Evolutionary conservation across 2,113 vertebrate species (phyloP).

Genomic region (Bubo scandiacus): DNA sequence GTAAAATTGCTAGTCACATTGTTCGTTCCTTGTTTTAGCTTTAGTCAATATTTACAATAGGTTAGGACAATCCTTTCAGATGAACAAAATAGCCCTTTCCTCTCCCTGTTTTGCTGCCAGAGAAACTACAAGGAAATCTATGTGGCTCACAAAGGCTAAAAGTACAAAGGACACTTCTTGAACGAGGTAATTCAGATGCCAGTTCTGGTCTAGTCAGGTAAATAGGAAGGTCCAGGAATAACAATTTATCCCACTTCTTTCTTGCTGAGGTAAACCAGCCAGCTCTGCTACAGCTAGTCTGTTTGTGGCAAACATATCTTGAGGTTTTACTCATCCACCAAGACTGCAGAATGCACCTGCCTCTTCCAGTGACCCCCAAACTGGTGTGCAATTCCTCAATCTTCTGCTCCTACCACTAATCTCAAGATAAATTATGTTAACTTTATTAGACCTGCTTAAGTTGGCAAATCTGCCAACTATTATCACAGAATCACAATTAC

Average conservation of each 20-base stretch:
- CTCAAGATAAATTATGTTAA: background rate
- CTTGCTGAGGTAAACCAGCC: background rate
- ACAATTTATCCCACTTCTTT: background rate
- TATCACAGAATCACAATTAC: background rate
- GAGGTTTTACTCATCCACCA: background rate
- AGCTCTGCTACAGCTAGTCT: background rate
- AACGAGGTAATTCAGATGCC: background rate
- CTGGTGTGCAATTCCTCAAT: background rate
- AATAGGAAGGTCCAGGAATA: background rate
- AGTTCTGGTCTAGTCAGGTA: background rate
- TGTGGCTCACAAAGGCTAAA: accelerated
- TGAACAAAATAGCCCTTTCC: background rate
- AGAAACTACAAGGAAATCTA: background rate
- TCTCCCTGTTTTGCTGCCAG: background rate
- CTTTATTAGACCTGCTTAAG: background rate
- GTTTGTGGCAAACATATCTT: background rate
- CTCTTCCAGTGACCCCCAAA: background rate
- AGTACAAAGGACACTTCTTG: background rate
- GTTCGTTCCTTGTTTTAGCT: background rate
- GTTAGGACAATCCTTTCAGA: background rate
- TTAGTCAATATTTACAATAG: background rate
- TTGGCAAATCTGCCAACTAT: background rate
- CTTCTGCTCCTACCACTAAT: background rate
- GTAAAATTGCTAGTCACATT: background rate
- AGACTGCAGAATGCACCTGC: background rate